A percentile compares a stretch with the other conserved stretches of the same genome.
Evolutionary conservation across 2,113 vertebrate species (phyloP).

Genomic region (Anseranas semipalmata): DNA sequence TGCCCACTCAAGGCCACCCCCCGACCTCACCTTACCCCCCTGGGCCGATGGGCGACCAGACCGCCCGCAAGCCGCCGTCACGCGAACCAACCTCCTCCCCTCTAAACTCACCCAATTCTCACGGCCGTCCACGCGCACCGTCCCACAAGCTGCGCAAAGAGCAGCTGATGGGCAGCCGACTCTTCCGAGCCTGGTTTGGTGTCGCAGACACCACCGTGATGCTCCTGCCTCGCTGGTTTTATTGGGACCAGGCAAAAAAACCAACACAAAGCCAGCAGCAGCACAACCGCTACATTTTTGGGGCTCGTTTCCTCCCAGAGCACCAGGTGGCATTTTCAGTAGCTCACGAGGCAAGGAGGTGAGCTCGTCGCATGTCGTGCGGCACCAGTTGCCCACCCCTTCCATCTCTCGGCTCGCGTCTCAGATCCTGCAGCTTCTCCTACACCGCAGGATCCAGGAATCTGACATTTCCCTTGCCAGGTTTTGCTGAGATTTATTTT

Average conservation of each 20-base stretch:
- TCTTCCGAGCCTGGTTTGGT: background rate
- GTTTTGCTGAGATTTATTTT: background rate
- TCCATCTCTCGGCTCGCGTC: accelerated
- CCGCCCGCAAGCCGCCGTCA: background rate
- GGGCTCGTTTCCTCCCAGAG: background rate
- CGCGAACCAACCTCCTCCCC: background rate
- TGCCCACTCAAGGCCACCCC: background rate
- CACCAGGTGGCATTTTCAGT: background rate
- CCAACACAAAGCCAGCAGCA: no score
- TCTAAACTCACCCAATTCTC: no score
- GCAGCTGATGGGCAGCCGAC: background rate
- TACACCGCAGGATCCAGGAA: background rate
- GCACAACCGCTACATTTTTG: background rate
- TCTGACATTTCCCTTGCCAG: accelerated
- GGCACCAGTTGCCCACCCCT: background rate
- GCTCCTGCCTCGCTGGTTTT: background rate
- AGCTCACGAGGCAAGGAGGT: accelerated
- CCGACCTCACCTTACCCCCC: background rate
- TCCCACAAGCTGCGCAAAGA: background rate
- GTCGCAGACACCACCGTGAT: background rate
- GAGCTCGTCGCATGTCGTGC: background rate
- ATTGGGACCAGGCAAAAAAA: background rate
- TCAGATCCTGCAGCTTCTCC: background rate
- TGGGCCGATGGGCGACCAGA: no score
- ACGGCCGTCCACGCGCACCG: no score